These are phyloP conservation scores for Heterodera schachtii DNA, from an alignment of 1,140 invertebrate species.

Conservation along the genomic window DNA sequence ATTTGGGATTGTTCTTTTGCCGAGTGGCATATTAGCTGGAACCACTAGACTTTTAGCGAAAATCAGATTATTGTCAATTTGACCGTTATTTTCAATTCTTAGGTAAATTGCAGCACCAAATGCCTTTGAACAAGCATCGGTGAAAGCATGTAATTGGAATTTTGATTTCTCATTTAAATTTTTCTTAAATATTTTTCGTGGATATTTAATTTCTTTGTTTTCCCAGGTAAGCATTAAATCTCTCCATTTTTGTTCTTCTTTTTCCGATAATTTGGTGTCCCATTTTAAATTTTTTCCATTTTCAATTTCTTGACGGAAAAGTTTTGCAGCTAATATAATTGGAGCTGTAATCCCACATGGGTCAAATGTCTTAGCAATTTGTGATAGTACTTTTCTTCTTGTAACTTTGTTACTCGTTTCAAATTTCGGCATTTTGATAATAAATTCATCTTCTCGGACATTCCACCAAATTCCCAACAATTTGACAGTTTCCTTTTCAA, in stretches of 20 bases:
- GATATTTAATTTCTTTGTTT: neutral
- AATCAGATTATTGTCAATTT: too few relatives aligned
- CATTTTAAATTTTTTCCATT: neutral
- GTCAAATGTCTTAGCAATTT: constrained; percentile 7
- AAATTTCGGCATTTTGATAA: neutral
- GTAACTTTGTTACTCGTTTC: neutral
- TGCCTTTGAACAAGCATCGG: too few relatives aligned
- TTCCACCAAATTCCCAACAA: constrained; percentile 10
- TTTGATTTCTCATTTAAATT: too few relatives aligned
- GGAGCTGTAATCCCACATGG: neutral
- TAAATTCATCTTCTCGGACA: neutral
- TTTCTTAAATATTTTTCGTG: neutral
- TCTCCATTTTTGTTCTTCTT: constrained; percentile 16
- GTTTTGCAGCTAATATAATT: neutral
- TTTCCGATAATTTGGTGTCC: neutral
- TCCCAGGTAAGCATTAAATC: neutral
- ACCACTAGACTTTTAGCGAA: too few relatives aligned
- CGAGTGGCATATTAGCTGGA: too few relatives aligned
- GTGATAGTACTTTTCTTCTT: neutral
- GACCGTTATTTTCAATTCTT: too few relatives aligned
- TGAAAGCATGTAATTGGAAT: too few relatives aligned
- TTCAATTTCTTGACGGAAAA: neutral
- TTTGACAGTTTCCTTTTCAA: neutral
- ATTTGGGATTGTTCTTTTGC: too few relatives aligned
- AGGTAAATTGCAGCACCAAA: too few relatives aligned